phyloP scores from a whole-genome alignment of 2,888 invertebrate species.

The Agrochola lota region DNA sequence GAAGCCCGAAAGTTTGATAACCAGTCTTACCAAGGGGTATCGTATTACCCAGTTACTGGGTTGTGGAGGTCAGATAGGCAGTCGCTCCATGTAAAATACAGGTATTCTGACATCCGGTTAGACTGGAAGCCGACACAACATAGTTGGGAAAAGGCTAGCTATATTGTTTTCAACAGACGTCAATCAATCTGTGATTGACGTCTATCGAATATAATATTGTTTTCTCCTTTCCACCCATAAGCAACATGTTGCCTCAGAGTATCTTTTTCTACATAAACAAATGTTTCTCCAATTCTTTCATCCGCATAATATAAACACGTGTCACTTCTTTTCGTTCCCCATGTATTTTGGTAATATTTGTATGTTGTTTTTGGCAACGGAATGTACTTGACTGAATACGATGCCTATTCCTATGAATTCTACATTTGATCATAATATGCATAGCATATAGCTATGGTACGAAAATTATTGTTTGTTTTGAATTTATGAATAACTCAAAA shows the following conservation, averaged over 20 bases:
- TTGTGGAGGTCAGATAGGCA: too few species aligned
- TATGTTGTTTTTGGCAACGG: conserved; percentile 32
- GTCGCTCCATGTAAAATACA: too few species aligned
- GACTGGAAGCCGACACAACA: too few species aligned
- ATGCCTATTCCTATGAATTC: conserved; percentile 33
- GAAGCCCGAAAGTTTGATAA: too few species aligned
- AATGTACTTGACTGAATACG: conserved; percentile 28
- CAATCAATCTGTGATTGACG: too few species aligned
- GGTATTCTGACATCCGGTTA: too few species aligned
- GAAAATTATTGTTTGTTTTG: conserved; percentile 17
- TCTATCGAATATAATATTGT: background rate
- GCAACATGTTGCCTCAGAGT: background rate
- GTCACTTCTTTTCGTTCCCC: background rate
- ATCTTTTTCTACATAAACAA: conserved; percentile 1
- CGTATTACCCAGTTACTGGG: too few species aligned
- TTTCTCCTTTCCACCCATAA: background rate
- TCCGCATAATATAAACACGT: background rate
- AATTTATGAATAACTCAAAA: conserved; percentile 2
- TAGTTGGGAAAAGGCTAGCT: too few species aligned
- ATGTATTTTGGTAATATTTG: conserved; percentile 37
- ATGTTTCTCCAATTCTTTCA: conserved; percentile 2
- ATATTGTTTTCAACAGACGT: too few species aligned
- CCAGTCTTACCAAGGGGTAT: too few species aligned
- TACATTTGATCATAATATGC: conserved; percentile 11
- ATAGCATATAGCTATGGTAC: too few species aligned